Evolutionary conservation across 2,888 invertebrate genomes (phyloP), one percentile per base, ranked within the genome.

Genomic region (Calephelis perditalis): DNA sequence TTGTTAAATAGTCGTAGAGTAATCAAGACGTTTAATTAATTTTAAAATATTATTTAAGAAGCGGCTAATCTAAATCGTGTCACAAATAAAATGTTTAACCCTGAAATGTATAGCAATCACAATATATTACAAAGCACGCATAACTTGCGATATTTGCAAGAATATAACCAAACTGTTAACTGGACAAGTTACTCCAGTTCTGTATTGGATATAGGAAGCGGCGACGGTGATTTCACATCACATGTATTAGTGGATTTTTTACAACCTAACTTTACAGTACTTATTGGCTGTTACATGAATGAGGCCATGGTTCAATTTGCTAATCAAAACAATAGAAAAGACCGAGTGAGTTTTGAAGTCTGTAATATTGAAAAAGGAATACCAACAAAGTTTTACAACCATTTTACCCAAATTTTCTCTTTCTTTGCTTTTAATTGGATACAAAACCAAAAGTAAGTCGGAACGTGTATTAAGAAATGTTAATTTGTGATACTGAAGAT

Each of bases 141-240:
- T 40, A 58, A 58, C 15, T 36, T 52, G 7, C 9, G 7, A 40
- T 59, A 49, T 52, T 44, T 59, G 9, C 40, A 54, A 5, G 58
- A 59, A 43, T 43, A 52, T 35, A 35, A 52, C 11, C 12, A 43
- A 26, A 59, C 40, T 12, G 52, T 52, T 11, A 52, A 15, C 7
- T 59, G 58, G 52, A 59, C n/a, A 3, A 10, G 1, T 10, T 26
- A 26, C 45, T 9, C 15, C 11, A 26, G 26, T 7, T 52, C 26
- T 12, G 35, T 59, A 5, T 0, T 59, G 5, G 58, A 59, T n/a
- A 52, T 59, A 37, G 58, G 58, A 15, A 40, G 58, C 40, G 58
- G 58, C 3, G 58, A 59, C 11, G 58, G 58, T 0, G 43, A 49
- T 5, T 54, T 52, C 35, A 59, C 58, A 3, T 49, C 52, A 7